Base-by-base conservation (phyloP, 2,113 vertebrate genomes). In the Hippocampus guttulatus region DNA sequence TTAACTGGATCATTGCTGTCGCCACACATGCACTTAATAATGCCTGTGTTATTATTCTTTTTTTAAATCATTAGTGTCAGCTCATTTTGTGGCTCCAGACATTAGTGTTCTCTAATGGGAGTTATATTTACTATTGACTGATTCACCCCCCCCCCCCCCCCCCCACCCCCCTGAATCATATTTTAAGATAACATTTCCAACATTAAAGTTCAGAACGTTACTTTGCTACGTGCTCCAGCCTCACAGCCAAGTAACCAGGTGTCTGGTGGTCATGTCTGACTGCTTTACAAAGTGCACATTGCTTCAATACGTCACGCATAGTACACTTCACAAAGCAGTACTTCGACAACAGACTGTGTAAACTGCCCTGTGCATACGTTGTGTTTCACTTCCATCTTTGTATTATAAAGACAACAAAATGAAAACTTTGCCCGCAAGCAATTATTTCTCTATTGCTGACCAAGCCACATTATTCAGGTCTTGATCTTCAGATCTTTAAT, bases 401-500 rank as follows among this genome's bases (percentile, higher is more conserved):
- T 55, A 2, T 14, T 54, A n/a, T n/a, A n/a, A 54, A 54, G 51
- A 8, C 2, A 21, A 21, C 20, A n/a, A 54, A 20, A 54, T 8
- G n/a, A 57, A 83, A 87, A 85, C 5, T 52, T 2, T 52, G 21
- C 21, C 8, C 20, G 8, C 20, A n/a, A 21, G 20, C 21, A 52
- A n/a, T 52, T 52, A 18, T 51, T 51, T 16, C 47, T 51, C 16
- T 16, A 51, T 51, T 20, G 16, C 16, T 79, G 81, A 88, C 87
- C 85, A 75, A 74, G 77, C 69, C 85, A 84, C 81, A 85, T 89
- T 89, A 80, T 70, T 62, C 77, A 85, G 79, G 85, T 87, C 78
- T 88, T 77, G 70, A 84, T 84, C 74, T 80, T 85, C 71, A 86
- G 88, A 88, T 82, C 85, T 86, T 79, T 70, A 85, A 75, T 88